A percentile compares a stretch with the other conserved stretches of the same genome.
phyloP scores from a whole-genome alignment of 1,140 invertebrate species.

The Polypedilum vanderplanki region DNA sequence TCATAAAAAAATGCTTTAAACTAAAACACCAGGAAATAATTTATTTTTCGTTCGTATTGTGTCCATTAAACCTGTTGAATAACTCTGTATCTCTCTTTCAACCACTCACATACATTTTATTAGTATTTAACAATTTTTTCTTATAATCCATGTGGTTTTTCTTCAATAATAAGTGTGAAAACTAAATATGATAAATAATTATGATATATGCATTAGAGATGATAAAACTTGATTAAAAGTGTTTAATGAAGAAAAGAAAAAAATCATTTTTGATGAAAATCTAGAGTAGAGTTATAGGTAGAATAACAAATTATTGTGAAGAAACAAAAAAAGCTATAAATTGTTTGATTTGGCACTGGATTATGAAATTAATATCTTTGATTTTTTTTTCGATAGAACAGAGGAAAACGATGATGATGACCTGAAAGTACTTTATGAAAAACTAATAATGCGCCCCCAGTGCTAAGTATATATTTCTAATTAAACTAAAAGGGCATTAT shows the following conservation, averaged over 20 bases:
- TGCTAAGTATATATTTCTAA: slow-evolving; percentile 8
- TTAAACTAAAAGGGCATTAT: slow-evolving; percentile 11
- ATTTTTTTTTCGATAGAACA: not conserved
- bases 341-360: slow-evolving; percentile 7
- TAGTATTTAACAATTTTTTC: slow-evolving; percentile 20
- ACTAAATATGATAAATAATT: not conserved
- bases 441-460: not conserved
- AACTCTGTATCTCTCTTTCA: not conserved
- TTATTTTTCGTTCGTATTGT: too few species aligned
- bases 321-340: not conserved
- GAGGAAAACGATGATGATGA: too few species aligned
- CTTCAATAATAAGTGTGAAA: slow-evolving; percentile 12
- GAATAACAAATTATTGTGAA: slow-evolving; percentile 19
- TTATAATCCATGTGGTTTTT: slow-evolving; percentile 5
- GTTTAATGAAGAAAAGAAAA: not conserved
- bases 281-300: slow-evolving; percentile 13
- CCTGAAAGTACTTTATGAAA: slow-evolving; percentile 12
- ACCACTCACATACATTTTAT: not conserved
- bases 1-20: too few species aligned
- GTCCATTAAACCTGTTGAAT: not conserved
- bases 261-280: slow-evolving; percentile 8
- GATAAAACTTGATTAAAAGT: slow-evolving; percentile 10
- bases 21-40: too few species aligned
- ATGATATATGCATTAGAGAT: not conserved
- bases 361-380: not conserved